phyloP scores from a whole-genome alignment of 2,888 invertebrate species.

The Tenthredo mesomela region DNA sequence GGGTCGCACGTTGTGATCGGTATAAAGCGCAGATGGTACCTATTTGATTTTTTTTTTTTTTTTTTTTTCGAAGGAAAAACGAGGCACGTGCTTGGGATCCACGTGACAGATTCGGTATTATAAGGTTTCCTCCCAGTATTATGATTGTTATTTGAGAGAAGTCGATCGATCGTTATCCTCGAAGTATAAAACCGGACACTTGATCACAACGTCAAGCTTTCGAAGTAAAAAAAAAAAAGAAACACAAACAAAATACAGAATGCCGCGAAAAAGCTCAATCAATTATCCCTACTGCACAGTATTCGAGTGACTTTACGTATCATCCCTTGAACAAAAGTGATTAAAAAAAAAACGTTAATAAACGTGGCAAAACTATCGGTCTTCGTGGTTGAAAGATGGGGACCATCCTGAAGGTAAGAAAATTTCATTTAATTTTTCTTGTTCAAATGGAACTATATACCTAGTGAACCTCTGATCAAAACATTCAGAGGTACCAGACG shows the following conservation, averaged over 20 bases:
- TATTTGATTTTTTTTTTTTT: neutral
- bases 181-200: neutral
- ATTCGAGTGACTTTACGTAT: conserved; percentile 32
- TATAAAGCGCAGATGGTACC: conserved; percentile 57
- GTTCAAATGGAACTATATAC: neutral
- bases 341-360: neutral
- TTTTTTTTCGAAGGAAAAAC: neutral
- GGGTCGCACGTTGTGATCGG: conserved; percentile 64
- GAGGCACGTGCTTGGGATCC: neutral
- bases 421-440: neutral
- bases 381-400: conserved; percentile 10
- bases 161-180: neutral
- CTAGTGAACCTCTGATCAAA: neutral
- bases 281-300: neutral
- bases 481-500: neutral
- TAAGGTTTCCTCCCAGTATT: neutral
- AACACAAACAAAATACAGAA: neutral
- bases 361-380: neutral
- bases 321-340: conserved; percentile 19
- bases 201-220: neutral
- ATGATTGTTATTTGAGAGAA: neutral
- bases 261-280: conserved; percentile 23
- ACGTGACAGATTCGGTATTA: neutral
- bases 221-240: neutral
- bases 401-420: conserved; percentile 36